Conservation (phyloP, 2,113 vertebrate genomes). For the Macheiramphus alcinus region DNA sequence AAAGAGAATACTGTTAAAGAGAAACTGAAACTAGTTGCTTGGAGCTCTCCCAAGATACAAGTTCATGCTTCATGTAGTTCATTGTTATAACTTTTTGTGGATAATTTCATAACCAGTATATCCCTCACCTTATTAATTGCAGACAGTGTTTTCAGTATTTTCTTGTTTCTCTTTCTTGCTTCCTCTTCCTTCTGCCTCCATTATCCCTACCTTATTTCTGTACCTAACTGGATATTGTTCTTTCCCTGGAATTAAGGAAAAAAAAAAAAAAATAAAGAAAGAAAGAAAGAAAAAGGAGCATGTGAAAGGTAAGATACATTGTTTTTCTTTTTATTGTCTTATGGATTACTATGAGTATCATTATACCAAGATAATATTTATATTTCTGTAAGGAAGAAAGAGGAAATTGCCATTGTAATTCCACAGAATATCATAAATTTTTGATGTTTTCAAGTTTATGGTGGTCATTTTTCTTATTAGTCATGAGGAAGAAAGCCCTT, state of each 20-base stretch:
- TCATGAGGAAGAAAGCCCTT: neutral
- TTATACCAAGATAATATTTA: neutral
- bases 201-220: neutral
- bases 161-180: neutral
- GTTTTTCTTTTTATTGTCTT: neutral
- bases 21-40: neutral
- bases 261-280: neutral
- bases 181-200: neutral
- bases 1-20: neutral
- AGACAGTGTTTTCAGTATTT: neutral
- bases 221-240: neutral
- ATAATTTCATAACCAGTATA: neutral
- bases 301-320: neutral
- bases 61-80: neutral
- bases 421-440: neutral
- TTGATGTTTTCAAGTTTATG: neutral
- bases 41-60: neutral
- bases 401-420: neutral
- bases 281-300: fast-evolving
- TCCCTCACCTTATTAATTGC: neutral
- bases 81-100: neutral
- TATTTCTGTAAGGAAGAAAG: neutral
- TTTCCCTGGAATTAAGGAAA: neutral
- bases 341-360: neutral
- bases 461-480: neutral